These are phyloP conservation scores for Zonotrichia albicollis DNA, from an alignment of 2,797 vertebrate species.

Conservation along the genomic window DNA sequence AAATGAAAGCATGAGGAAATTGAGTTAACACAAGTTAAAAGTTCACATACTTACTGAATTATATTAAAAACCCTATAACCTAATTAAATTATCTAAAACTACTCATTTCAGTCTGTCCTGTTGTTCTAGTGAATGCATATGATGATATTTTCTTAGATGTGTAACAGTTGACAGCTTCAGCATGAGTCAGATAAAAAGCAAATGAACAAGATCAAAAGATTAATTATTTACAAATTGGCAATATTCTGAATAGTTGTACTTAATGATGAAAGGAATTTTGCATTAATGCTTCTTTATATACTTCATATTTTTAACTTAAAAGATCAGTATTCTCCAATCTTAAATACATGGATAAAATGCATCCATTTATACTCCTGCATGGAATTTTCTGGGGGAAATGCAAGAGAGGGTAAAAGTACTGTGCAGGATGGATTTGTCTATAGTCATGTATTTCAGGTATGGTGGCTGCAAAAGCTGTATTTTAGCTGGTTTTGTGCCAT, in stretches of 20 bases:
- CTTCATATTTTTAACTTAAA: conserved; percentile 21
- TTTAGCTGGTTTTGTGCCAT: not conserved
- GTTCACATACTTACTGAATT: conserved; percentile 82
- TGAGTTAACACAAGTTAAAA: conserved; percentile 84
- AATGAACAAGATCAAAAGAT: conserved; percentile 35
- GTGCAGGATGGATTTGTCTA: not conserved
- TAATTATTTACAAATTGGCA: conserved; percentile 42
- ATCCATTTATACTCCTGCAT: not conserved
- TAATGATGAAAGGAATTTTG: conserved; percentile 28
- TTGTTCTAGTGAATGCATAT: conserved; percentile 64
- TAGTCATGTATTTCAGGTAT: not conserved
- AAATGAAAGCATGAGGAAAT: conserved; percentile 85
- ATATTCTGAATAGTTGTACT: conserved; percentile 30
- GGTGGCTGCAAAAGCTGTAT: not conserved
- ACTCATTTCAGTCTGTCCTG: conserved; percentile 71
- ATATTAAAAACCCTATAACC: conserved; percentile 76
- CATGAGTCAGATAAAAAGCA: conserved; percentile 46
- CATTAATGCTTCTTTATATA: not conserved
- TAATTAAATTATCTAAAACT: conserved; percentile 82
- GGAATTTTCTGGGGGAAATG: not conserved
- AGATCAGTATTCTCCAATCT: not conserved
- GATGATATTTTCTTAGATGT: conserved; percentile 62
- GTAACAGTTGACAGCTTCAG: conserved; percentile 57
- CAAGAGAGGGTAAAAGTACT: not conserved
- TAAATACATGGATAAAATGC: not conserved